phyloP scores from a whole-genome alignment of 1,140 invertebrate species.

The Neomicropteryx cornuta region DNA sequence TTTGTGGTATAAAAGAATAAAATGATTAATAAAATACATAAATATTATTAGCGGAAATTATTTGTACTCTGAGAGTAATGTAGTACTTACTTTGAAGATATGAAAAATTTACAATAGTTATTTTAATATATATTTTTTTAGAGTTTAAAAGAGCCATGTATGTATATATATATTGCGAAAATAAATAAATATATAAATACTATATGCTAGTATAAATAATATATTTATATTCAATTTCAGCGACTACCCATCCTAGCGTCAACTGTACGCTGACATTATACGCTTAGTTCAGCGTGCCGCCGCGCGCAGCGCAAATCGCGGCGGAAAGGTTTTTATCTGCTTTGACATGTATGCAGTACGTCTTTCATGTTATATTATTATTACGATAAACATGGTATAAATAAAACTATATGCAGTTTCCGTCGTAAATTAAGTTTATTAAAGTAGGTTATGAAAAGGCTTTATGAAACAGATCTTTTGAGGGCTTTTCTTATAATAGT shows the following conservation, averaged over 20 bases:
- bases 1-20: too few species aligned
- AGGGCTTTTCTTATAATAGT: constrained; percentile 80
- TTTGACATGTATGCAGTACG: constrained; percentile 10
- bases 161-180: constrained; percentile 1
- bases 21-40: too few species aligned
- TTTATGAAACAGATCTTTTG: too few species aligned
- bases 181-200: constrained; percentile 2
- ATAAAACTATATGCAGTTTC: too few species aligned
- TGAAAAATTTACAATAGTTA: background rate
- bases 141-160: background rate
- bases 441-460: too few species aligned
- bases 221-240: too few species aligned
- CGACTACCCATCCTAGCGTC: too few species aligned
- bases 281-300: constrained; percentile 8
- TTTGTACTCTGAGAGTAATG: background rate
- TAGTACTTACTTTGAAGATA: background rate
- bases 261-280: background rate
- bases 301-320: constrained; percentile 7
- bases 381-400: too few species aligned
- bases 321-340: constrained; percentile 13
- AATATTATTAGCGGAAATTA: too few species aligned
- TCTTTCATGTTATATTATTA: too few species aligned
- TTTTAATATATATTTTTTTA: background rate
- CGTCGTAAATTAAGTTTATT: too few species aligned
- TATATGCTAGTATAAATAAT: background rate